Conservation (phyloP, 2,888 invertebrate genomes). For the Macaria liturata region DNA sequence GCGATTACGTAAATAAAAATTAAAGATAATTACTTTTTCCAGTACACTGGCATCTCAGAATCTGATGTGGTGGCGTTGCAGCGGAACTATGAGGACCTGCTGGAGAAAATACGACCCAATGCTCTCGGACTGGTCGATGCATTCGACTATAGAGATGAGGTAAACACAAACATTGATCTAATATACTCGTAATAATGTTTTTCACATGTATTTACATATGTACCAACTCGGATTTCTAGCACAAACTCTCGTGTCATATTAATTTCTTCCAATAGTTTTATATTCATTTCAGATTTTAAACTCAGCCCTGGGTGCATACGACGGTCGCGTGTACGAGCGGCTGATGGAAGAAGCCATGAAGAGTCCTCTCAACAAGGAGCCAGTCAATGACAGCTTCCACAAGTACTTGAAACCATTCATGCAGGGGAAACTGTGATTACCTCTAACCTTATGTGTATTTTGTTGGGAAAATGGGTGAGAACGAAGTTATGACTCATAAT, state of each 20-base stretch:
- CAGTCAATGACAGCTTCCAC: slow-evolving; percentile 89
- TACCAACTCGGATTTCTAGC: too few relatives aligned
- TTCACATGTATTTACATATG: too few relatives aligned
- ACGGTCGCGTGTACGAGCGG: slow-evolving; percentile 92
- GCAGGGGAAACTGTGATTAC: slow-evolving; percentile 86
- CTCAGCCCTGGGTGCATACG: slow-evolving; percentile 91
- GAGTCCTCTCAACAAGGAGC: slow-evolving; percentile 91
- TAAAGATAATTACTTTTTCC: too few relatives aligned
- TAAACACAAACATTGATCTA: too few relatives aligned
- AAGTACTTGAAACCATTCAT: slow-evolving; percentile 91
- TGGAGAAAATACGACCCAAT: slow-evolving; percentile 90
- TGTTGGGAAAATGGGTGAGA: too few relatives aligned
- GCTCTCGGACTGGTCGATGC: slow-evolving; percentile 95
- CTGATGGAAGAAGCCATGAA: slow-evolving; percentile 90
- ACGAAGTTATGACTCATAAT: too few relatives aligned
- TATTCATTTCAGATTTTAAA: slow-evolving; percentile 71
- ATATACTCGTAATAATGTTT: too few relatives aligned
- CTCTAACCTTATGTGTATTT: too few relatives aligned
- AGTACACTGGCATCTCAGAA: slow-evolving; percentile 85
- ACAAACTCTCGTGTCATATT: too few relatives aligned
- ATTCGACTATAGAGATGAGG: slow-evolving; percentile 92
- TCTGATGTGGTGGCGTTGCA: slow-evolving; percentile 83
- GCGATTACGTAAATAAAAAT: too few relatives aligned
- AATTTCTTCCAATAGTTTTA: too few relatives aligned
- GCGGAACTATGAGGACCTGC: slow-evolving; percentile 86